Base-by-base conservation (phyloP, 1,140 invertebrate species). In the Lerema accius region DNA sequence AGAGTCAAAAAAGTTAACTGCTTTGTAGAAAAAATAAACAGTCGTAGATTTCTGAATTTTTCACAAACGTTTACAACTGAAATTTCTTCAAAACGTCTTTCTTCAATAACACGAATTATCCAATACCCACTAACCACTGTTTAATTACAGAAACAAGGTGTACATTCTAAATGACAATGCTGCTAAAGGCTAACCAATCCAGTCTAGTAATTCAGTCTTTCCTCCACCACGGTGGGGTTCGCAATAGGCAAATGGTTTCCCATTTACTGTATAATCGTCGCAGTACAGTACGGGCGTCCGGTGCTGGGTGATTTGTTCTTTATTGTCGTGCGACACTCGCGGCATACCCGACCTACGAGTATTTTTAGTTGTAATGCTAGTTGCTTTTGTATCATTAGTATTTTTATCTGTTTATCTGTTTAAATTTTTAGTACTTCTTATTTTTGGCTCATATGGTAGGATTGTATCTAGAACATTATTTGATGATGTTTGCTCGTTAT, bases 231-330 rank as follows among this genome's bases (percentile, higher is more conserved):
- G 42, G 42, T 59, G 69, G 76, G 72, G 55, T 55, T 39, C 19
- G 43, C 69, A 74, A 73, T 78, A 74, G 76, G 71, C 73, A 76
- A 78, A 74, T 66, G 61, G 71, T 79, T 75, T 77, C 78, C 78
- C 76, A 79, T 79, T 79, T 78, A 73, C 70, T 67, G 71, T 71
- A 65, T 75, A 79, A 79, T 78, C 64, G 73, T 61, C 55, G 63
- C 66, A 66, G 51, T 42, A 37, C 26, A 71, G 53, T 59, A 28
- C 69, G 61, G 71, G 71, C 76, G 70, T 77, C 78, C 73, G 73
- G 74, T 68, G 68, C 4, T 42, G 53, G 67, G 48, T 65, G 67
- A 67, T 76, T 78, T 69, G 53, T 66, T 62, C 56, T 69, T 78
- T 71, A 81, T 81, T 81, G 70, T 59, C 79, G 76, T 81, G 76